A percentile compares a stretch with the other conserved stretches of the same genome.
Evolutionary conservation across 2,113 vertebrate genomes (phyloP).

Genomic region (Zeus faber): DNA sequence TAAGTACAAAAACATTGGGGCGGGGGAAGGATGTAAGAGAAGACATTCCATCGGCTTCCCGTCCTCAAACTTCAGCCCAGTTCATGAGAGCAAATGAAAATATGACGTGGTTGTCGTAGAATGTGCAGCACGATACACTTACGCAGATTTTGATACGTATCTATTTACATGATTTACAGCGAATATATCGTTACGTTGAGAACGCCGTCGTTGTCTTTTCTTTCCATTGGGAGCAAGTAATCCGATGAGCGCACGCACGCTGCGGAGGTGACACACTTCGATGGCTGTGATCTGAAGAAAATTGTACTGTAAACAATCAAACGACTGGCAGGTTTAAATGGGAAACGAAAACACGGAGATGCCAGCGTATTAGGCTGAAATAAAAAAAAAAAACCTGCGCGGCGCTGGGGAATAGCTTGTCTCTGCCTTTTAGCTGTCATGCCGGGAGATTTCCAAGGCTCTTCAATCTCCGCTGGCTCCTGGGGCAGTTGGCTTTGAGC

Average conservation of each 20-base stretch:
- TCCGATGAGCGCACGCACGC: slow-evolving; percentile 17
- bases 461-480: slow-evolving; percentile 49
- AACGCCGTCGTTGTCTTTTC: slow-evolving; percentile 14
- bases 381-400: slow-evolving; percentile 46
- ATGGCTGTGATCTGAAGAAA: slow-evolving; percentile 33
- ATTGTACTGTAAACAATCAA: slow-evolving; percentile 41
- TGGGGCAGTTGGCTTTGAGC: slow-evolving; percentile 47
- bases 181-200: not conserved
- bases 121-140: not conserved
- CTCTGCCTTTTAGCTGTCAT: slow-evolving; percentile 39
- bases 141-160: not conserved
- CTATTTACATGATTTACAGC: slow-evolving; percentile 4
- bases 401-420: slow-evolving; percentile 4
- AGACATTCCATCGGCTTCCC: slow-evolving; percentile 12
- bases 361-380: slow-evolving; percentile 36
- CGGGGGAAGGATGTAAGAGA: not conserved
- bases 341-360: slow-evolving; percentile 27
- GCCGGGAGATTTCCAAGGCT: slow-evolving; percentile 38
- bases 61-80: slow-evolving; percentile 23
- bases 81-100: slow-evolving; percentile 43
- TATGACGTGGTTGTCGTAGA: slow-evolving; percentile 5
- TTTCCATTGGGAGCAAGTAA: slow-evolving; percentile 1
- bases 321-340: slow-evolving; percentile 31
- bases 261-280: slow-evolving; percentile 32
- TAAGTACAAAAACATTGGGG: no score